These are phyloP conservation scores for Amphiprion clarkii DNA, from an alignment of 2,797 vertebrate species.

Conservation along the genomic window DNA sequence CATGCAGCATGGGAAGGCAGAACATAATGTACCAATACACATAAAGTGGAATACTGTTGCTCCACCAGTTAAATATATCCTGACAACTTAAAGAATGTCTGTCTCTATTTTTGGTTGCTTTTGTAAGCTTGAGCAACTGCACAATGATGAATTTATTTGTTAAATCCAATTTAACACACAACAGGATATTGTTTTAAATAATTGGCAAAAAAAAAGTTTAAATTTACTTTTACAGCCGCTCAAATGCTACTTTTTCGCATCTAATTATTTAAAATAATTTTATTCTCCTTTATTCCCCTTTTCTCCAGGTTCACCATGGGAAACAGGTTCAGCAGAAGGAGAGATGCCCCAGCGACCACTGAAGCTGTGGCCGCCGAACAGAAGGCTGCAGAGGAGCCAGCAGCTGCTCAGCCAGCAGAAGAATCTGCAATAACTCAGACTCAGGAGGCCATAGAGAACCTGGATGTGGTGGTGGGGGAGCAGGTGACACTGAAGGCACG, in stretches of 20 bases:
- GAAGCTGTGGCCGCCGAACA: constrained; percentile 56
- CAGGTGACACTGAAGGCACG: not conserved
- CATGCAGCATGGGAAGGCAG: constrained; percentile 31
- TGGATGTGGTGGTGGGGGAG: constrained; percentile 49
- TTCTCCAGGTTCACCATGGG: constrained; percentile 84
- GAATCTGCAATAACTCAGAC: constrained; percentile 19
- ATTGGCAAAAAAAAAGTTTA: not conserved
- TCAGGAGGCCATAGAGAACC: constrained; percentile 48
- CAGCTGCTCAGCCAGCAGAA: constrained; percentile 14
- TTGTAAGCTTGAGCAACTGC: not conserved
- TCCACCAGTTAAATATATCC: not conserved
- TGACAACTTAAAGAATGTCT: not conserved
- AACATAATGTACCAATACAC: constrained; percentile 59
- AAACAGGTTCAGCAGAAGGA: constrained; percentile 92
- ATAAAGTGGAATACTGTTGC: constrained; percentile 8
- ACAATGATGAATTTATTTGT: not conserved
- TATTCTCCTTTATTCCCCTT: constrained; percentile 6
- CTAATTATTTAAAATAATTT: not conserved
- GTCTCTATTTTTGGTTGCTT: not conserved
- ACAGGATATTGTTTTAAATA: not conserved
- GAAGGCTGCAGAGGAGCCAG: constrained; percentile 56
- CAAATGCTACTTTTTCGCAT: not conserved
- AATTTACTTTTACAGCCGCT: not conserved
- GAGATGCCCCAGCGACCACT: constrained; percentile 74
- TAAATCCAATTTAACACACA: not conserved